phyloP scores from a whole-genome alignment of 92 coral and sea anemone genomes.

The Phenganax stokvisi region DNA sequence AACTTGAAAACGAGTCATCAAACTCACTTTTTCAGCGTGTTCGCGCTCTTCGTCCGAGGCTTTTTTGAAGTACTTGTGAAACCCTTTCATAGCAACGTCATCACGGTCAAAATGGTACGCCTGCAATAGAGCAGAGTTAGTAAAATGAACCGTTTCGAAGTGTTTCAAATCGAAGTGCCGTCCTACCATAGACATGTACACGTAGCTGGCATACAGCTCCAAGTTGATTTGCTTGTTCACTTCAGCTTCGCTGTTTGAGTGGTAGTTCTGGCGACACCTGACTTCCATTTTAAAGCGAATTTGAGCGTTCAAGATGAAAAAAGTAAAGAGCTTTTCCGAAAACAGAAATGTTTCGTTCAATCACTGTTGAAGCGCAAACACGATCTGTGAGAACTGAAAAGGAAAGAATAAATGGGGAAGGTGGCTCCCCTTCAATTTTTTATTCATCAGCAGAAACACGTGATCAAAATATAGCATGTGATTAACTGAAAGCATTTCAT shows the following conservation, averaged over 20 bases:
- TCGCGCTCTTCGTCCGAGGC: slow-evolving; percentile 83
- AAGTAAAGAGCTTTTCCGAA: slow-evolving; percentile 4
- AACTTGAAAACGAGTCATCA: background rate
- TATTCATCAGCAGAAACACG: slow-evolving; percentile 2
- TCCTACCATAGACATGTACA: slow-evolving; percentile 77
- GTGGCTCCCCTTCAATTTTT: background rate
- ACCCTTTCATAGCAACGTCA: slow-evolving; percentile 80
- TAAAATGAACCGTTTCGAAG: background rate
- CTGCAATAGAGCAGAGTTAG: slow-evolving; percentile 40
- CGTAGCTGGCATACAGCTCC: slow-evolving; percentile 90
- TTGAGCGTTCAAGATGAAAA: slow-evolving; percentile 7
- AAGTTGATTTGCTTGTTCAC: slow-evolving; percentile 97
- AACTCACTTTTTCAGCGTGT: slow-evolving; percentile 70
- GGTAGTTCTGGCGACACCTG: slow-evolving; percentile 84
- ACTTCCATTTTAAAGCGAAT: slow-evolving; percentile 50
- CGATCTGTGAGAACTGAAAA: slow-evolving; percentile 35
- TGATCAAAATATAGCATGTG: background rate
- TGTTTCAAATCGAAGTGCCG: background rate
- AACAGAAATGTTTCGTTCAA: slow-evolving; percentile 75
- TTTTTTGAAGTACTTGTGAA: slow-evolving; percentile 80
- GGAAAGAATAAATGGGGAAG: slow-evolving; percentile 34
- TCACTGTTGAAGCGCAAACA: slow-evolving; percentile 99
- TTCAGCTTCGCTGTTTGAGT: slow-evolving; percentile 88
- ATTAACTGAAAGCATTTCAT: background rate
- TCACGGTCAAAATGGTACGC: slow-evolving; percentile 96